Conservation (phyloP, 1,140 invertebrate species). For the Globodera rostochiensis region DNA sequence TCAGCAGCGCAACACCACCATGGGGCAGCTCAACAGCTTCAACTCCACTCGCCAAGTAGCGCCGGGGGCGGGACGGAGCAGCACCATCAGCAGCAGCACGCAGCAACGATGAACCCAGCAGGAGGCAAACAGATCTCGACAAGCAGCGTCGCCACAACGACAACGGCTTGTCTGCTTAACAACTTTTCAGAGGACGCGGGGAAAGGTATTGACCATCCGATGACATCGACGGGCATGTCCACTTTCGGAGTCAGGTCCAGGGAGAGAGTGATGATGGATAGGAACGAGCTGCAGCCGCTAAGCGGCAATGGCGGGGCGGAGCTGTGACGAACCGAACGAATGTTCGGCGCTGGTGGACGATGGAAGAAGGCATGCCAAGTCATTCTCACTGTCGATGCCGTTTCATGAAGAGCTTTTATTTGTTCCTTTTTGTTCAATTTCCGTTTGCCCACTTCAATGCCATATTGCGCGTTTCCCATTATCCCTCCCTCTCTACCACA, state of each 20-base stretch:
- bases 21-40: not conserved
- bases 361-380: not conserved
- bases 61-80: slow-evolving; percentile 7
- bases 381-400: not conserved
- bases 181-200: not conserved
- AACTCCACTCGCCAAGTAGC: not conserved
- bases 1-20: slow-evolving; percentile 3
- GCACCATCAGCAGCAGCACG: slow-evolving; percentile 19
- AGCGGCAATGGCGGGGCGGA: not conserved
- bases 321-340: not conserved
- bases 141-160: not conserved
- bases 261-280: slow-evolving; percentile 24
- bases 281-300: slow-evolving; percentile 21
- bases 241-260: slow-evolving; percentile 18
- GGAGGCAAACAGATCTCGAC: slow-evolving; percentile 3
- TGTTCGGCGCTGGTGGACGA: not conserved
- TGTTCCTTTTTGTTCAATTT: not conserved
- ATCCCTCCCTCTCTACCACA: not conserved
- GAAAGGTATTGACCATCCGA: not conserved
- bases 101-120: not conserved
- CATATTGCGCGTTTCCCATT: not conserved
- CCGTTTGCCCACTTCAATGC: not conserved
- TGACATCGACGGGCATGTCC: not conserved
- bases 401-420: not conserved
- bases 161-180: slow-evolving; percentile 16